Base-by-base conservation (phyloP, 2,888 invertebrate species). In the Arge pagana region DNA sequence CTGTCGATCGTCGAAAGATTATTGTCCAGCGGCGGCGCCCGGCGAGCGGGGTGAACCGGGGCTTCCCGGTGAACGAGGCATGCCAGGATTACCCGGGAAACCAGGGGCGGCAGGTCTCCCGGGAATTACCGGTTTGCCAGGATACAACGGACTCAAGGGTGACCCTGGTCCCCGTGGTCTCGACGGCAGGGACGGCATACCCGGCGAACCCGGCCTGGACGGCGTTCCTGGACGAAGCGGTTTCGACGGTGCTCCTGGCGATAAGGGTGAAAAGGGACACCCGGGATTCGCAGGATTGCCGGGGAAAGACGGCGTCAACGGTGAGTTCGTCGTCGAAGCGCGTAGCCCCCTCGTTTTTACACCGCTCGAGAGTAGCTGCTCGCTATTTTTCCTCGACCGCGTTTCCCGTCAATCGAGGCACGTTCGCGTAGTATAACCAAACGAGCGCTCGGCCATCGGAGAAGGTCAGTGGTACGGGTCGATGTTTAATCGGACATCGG, bases 121-220 rank as follows among this genome's bases (percentile, higher is more conserved):
- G 53, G 92, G 92, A 1, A 85, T 86, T 55, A 81, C 85, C 3
- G 81, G 81, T 26, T 61, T 69, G 24, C 70, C 71, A 36, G 78
- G 78, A 57, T 60, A 61, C 36, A 59, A 90, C 0, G 81, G 92
- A 35, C 51, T 60, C 1, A 72, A 72, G 6, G 88, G 88, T 0
- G 82, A 82, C 24, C 80, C 83, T 33, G 89, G 89, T 0, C 81
- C 84, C 31, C 78, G 86, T 0, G 91, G 91, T 0, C 75, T 93
- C 1, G 94, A 95, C 66, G 95, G 94, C 0, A 80, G 92, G 49
- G 93, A 94, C 62, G 94, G 94, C 3, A 86, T 94, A 0, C 93
- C 94, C 0, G 95, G 95, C 0, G 93, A 93, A 66, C 94, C 94
- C 0, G 94, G 95, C 0, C 77, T 94, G 26, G 91, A 92, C 64